Evolutionary conservation across 2,888 invertebrate species (phyloP).

Genomic region (Oscheius onirici): DNA sequence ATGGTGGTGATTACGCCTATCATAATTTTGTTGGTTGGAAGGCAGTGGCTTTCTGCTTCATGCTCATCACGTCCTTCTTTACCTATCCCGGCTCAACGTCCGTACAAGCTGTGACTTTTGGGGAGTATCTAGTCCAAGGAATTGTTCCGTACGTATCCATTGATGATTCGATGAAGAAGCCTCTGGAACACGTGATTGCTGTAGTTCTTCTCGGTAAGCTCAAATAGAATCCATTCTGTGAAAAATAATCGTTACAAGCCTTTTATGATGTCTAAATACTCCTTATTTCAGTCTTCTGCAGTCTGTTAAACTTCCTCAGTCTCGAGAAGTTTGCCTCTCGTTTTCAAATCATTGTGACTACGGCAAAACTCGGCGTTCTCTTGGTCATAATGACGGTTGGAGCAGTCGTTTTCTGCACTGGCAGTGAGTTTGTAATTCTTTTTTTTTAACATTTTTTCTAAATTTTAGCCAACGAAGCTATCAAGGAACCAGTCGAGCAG

Average conservation of each 20-base stretch:
- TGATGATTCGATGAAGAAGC: conserved; percentile 33
- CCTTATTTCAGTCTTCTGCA: conserved; percentile 24
- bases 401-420: not conserved
- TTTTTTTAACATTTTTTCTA: not conserved
- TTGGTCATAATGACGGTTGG: not conserved
- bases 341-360: conserved; percentile 24
- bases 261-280: no score
- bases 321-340: conserved; percentile 12
- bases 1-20: conserved; percentile 39
- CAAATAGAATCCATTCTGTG: no score
- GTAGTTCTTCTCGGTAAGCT: not conserved
- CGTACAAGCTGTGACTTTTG: conserved; percentile 26
- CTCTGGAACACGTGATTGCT: conserved; percentile 33
- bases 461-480: not conserved
- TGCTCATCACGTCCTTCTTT: conserved; percentile 18
- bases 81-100: conserved; percentile 30
- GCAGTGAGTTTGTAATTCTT: not conserved
- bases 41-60: conserved; percentile 24
- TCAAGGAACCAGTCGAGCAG: conserved; percentile 37
- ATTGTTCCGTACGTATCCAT: conserved; percentile 40
- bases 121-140: conserved; percentile 41
- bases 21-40: conserved; percentile 32
- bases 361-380: not conserved
- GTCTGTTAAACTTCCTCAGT: conserved; percentile 10
- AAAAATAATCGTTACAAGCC: no score